Evolutionary conservation across 1,140 invertebrate species (phyloP).

Genomic region (Caenorhabditis briggsae): DNA sequence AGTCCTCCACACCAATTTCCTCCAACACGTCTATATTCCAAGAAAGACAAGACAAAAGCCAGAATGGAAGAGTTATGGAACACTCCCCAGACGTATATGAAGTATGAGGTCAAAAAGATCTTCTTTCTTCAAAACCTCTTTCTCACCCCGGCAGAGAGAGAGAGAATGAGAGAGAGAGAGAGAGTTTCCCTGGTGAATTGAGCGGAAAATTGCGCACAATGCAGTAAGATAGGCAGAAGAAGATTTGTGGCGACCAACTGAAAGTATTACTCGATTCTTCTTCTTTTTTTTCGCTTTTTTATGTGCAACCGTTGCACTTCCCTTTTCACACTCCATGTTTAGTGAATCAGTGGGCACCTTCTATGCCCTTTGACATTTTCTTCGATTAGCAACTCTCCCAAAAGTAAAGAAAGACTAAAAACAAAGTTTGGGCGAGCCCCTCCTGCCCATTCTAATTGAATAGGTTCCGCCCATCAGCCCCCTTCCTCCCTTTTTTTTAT

Average conservation of each 20-base stretch:
- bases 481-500: neutral
- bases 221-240: conserved; percentile 40
- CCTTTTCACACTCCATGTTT: conserved; percentile 6
- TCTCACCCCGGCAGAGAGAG: no score
- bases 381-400: neutral
- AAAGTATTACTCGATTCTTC: conserved; percentile 43
- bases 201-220: conserved; percentile 50
- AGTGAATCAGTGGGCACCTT: conserved; percentile 15
- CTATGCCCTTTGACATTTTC: neutral
- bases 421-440: conserved; percentile 4
- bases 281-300: neutral
- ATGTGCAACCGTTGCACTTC: neutral
- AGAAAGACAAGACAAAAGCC: neutral
- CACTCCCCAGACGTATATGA: conserved; percentile 19
- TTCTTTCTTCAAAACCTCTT: neutral
- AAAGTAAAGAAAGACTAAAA: neutral
- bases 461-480: neutral
- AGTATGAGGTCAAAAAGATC: conserved; percentile 44
- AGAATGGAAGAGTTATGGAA: neutral
- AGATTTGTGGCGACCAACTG: conserved; percentile 19
- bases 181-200: conserved; percentile 53
- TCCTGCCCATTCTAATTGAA: conserved; percentile 46
- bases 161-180: no score
- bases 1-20: no score
- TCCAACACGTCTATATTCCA: neutral